phyloP scores from a whole-genome alignment of 2,888 invertebrate species.

The Phorcus lineatus region DNA sequence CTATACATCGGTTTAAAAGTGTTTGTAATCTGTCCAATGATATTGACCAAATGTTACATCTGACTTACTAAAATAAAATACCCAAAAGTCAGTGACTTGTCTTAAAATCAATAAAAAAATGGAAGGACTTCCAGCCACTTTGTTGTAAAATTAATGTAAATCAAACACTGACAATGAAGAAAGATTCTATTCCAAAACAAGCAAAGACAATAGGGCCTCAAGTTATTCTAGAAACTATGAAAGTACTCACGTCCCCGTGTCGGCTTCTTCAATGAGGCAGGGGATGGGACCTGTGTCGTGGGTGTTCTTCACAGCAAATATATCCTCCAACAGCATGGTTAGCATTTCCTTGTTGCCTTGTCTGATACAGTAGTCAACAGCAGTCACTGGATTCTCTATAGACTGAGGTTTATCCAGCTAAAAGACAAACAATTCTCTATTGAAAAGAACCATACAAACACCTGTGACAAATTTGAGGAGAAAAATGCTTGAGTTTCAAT shows the following conservation, averaged over 20 bases:
- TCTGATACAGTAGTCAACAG: conserved; percentile 71
- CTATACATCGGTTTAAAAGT: too few species aligned
- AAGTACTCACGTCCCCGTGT: conserved; percentile 68
- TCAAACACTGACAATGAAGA: too few species aligned
- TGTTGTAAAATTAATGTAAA: too few species aligned
- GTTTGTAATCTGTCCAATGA: too few species aligned
- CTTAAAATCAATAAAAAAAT: neutral
- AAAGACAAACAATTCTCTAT: neutral
- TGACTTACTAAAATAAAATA: neutral
- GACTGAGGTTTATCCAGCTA: conserved; percentile 67
- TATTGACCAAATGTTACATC: too few species aligned
- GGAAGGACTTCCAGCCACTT: neutral
- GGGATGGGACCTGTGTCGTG: conserved; percentile 43
- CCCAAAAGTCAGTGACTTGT: neutral
- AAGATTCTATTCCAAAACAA: too few species aligned
- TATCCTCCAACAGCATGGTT: conserved; percentile 62
- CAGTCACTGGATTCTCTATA: conserved; percentile 63
- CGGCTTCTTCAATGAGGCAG: conserved; percentile 58
- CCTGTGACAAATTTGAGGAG: too few species aligned
- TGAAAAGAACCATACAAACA: too few species aligned
- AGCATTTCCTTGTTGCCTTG: conserved; percentile 70
- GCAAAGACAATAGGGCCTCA: too few species aligned
- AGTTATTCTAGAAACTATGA: neutral
- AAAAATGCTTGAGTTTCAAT: too few species aligned
- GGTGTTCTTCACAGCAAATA: conserved; percentile 51